Evolutionary conservation across 2,888 invertebrate species (phyloP).

Genomic region (Alsophila aescularia): DNA sequence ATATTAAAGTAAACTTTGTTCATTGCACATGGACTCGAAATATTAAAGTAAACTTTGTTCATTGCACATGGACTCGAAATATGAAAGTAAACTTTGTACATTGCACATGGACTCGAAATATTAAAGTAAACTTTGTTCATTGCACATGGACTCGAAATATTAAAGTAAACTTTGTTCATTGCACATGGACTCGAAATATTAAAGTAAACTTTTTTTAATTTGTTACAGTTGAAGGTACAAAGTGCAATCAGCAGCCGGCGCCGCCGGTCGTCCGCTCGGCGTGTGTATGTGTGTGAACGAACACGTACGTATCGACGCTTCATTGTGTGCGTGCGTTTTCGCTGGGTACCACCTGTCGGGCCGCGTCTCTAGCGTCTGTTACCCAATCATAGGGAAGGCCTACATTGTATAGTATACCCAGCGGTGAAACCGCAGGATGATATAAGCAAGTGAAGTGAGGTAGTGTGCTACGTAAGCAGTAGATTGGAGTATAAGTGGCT

Average conservation of each 20-base stretch:
- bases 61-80: no score
- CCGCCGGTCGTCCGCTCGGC: conserved; percentile 19
- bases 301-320: conserved; percentile 20
- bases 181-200: not conserved
- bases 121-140: no score
- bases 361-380: not conserved
- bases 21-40: no score
- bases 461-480: conserved; percentile 12
- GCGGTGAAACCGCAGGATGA: conserved; percentile 19
- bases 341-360: conserved; percentile 2
- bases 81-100: no score
- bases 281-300: conserved; percentile 1
- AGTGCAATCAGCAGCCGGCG: conserved; percentile 33
- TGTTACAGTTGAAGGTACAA: conserved; percentile 45
- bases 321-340: conserved; percentile 21
- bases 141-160: no score
- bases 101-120: no score
- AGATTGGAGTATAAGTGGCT: conserved; percentile 30
- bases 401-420: conserved; percentile 9
- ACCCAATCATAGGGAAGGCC: not conserved
- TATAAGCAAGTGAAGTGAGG: not conserved
- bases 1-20: no score
- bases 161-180: no score
- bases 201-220: not conserved
- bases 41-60: no score